A percentile compares a stretch with the other conserved stretches of the same genome.
These are phyloP conservation scores for Neoascia interrupta DNA, from an alignment of 2,888 invertebrate genomes.

Conservation along the genomic window DNA sequence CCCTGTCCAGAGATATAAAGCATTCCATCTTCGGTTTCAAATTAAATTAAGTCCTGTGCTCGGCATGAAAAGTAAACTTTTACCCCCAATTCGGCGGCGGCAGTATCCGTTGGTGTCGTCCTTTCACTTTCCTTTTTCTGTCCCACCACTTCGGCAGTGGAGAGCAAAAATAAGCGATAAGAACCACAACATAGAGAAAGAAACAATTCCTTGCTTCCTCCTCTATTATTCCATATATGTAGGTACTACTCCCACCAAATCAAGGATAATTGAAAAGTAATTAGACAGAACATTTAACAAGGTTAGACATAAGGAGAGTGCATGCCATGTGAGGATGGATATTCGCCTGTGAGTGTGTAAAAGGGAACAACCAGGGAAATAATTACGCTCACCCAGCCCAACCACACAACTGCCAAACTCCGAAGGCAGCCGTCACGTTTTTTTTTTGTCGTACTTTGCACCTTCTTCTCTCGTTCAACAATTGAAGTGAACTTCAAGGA, in stretches of 20 bases:
- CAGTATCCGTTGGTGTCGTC: not conserved
- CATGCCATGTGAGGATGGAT: conserved; percentile 17
- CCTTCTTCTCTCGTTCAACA: not conserved
- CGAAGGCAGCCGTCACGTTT: conserved; percentile 19
- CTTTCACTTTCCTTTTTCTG: conserved; percentile 7
- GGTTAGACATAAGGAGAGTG: conserved; percentile 54
- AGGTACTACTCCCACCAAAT: conserved; percentile 56
- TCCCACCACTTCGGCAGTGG: not conserved
- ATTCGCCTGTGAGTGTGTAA: not conserved
- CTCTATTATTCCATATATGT: conserved; percentile 44
- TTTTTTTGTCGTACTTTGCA: conserved; percentile 7
- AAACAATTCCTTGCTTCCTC: conserved; percentile 48
- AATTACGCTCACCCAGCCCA: conserved; percentile 28
- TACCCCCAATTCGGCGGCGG: conserved; percentile 31
- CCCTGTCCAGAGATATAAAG: conserved; percentile 13
- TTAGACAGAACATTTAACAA: conserved; percentile 67
- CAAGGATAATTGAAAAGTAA: conserved; percentile 68
- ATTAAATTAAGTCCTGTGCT: conserved; percentile 50
- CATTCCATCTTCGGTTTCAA: conserved; percentile 51
- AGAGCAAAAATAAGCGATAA: not conserved
- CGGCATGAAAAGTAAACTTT: conserved; percentile 40
- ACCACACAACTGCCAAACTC: conserved; percentile 38
- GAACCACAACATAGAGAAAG: conserved; percentile 26
- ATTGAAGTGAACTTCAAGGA: conserved; percentile 4
- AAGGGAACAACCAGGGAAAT: conserved; percentile 26